A percentile compares a stretch with the other conserved stretches of the same genome.
Conservation (phyloP, 2,888 invertebrate genomes). For the Drosophila putrida region DNA sequence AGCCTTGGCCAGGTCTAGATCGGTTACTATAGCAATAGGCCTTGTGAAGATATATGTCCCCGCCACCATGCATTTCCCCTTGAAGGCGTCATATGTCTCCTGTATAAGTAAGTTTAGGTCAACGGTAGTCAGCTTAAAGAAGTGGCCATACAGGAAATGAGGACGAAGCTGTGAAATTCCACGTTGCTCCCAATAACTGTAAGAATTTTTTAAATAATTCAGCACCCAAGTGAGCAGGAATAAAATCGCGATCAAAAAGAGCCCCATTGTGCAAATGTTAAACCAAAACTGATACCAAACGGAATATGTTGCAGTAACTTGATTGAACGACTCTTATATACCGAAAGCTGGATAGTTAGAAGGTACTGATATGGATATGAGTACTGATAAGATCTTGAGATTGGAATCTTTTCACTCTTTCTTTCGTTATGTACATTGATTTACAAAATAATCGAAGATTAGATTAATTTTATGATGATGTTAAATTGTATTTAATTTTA, state of each 20-base stretch:
- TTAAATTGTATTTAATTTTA: no score
- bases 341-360: background rate
- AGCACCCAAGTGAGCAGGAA: constrained; percentile 49
- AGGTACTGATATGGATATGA: background rate
- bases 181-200: constrained; percentile 69
- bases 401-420: background rate
- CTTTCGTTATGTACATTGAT: background rate
- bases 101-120: constrained; percentile 57
- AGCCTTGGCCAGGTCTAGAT: constrained; percentile 81
- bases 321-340: background rate
- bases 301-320: background rate
- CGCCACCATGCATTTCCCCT: constrained; percentile 60
- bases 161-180: constrained; percentile 65
- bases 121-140: constrained; percentile 57
- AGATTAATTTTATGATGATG: no score
- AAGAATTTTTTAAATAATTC: constrained; percentile 56
- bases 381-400: constrained; percentile 19
- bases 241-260: constrained; percentile 48
- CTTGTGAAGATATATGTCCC: constrained; percentile 73
- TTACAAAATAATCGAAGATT: background rate
- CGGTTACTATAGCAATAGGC: constrained; percentile 70
- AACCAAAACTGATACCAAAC: background rate
- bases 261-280: constrained; percentile 51
- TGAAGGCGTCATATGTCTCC: constrained; percentile 74
- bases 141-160: constrained; percentile 64